Conservation (phyloP, 1,140 invertebrate genomes). For the Philaenus spumarius region DNA sequence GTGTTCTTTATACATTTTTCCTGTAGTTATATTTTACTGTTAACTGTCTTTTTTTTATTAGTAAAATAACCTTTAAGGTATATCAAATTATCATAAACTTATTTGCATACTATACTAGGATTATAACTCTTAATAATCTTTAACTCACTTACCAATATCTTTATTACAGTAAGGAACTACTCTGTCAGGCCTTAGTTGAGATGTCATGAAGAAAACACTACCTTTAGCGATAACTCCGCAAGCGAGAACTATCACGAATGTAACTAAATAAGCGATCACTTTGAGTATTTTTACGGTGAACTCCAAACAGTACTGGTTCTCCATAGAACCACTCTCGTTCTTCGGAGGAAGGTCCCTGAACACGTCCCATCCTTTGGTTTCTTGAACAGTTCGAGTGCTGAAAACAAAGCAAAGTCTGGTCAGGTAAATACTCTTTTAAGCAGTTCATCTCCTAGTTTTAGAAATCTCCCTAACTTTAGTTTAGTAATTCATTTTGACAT, state of each 20-base stretch:
- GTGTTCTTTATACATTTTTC: no score
- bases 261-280: constrained; percentile 74
- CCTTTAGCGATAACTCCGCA: constrained; percentile 81
- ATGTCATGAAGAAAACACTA: constrained; percentile 84
- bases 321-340: constrained; percentile 80
- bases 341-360: constrained; percentile 84
- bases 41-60: no score
- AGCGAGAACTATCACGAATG: constrained; percentile 74
- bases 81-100: no score
- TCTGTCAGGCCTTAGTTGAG: constrained; percentile 69
- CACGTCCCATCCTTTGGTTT: constrained; percentile 94
- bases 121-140: no score
- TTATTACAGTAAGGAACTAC: constrained; percentile 73
- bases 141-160: constrained; percentile 62
- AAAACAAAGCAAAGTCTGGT: constrained; percentile 11
- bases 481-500: no score
- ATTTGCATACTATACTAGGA: no score
- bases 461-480: no score
- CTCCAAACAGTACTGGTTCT: constrained; percentile 77
- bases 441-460: no score
- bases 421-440: no score
- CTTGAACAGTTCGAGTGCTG: constrained; percentile 75
- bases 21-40: no score
- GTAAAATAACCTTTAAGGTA: no score
- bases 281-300: constrained; percentile 80